Evolutionary conservation across 2,888 invertebrate genomes (phyloP).

Genomic region (Nycteola revayana): DNA sequence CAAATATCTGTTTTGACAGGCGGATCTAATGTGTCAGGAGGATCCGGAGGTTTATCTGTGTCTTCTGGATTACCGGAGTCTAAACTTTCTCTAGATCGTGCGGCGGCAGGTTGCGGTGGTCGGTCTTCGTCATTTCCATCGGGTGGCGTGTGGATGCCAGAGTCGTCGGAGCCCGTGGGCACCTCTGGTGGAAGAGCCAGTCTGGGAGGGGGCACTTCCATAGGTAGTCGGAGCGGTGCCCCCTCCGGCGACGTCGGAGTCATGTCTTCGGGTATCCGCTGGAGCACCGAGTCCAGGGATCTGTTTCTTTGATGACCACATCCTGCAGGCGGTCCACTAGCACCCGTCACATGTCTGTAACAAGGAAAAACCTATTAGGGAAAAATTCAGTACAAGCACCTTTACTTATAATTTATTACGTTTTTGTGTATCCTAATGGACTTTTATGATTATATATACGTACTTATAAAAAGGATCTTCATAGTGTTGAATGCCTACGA

Average conservation of each 20-base stretch:
- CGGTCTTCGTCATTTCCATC: conserved; percentile 77
- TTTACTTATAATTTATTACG: conserved; percentile 19
- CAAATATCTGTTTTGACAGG: conserved; percentile 55
- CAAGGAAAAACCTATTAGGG: conserved; percentile 45
- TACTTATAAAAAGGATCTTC: conserved; percentile 77
- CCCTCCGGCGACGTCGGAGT: conserved; percentile 79
- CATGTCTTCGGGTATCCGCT: conserved; percentile 93
- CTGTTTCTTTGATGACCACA: conserved; percentile 93
- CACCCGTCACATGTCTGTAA: conserved; percentile 74
- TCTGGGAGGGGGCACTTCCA: conserved; percentile 79
- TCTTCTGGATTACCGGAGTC: conserved; percentile 86
- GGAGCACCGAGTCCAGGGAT: conserved; percentile 93
- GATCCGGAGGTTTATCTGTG: conserved; percentile 76
- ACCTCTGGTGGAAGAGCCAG: conserved; percentile 76
- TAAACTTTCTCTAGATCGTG: conserved; percentile 87
- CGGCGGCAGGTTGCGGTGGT: conserved; percentile 70
- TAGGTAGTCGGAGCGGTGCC: conserved; percentile 62
- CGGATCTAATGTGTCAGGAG: conserved; percentile 59
- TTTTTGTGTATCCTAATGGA: not conserved
- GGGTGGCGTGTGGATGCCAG: conserved; percentile 83
- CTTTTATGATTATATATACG: conserved; percentile 31
- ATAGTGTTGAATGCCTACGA: conserved; percentile 70
- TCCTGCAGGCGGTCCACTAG: conserved; percentile 73
- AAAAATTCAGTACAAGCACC: conserved; percentile 10
- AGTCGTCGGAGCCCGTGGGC: conserved; percentile 88